Evolutionary conservation across 2,888 invertebrate genomes (phyloP).

Genomic region (Rhopalosiphum nymphaeae): DNA sequence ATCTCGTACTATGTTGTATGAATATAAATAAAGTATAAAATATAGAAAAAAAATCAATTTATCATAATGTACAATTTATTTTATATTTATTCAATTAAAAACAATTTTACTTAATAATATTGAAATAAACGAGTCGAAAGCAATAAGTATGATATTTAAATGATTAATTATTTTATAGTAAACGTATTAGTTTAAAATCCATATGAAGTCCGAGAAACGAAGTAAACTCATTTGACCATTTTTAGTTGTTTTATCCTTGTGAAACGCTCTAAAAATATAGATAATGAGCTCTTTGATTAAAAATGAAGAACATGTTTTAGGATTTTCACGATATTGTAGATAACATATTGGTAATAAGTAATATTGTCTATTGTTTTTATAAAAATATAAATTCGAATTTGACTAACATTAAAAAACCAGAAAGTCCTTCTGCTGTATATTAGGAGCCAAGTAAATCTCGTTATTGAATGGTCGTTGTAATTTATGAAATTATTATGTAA

Average conservation of each 20-base stretch:
- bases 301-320: background rate
- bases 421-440: background rate
- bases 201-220: background rate
- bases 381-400: background rate
- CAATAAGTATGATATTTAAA: background rate
- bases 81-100: background rate
- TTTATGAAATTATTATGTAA: background rate
- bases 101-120: background rate
- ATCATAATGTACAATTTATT: background rate
- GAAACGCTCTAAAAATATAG: background rate
- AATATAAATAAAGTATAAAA: background rate
- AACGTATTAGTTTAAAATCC: background rate
- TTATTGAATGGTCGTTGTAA: background rate
- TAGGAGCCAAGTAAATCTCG: background rate
- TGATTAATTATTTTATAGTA: background rate
- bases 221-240: background rate
- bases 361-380: background rate
- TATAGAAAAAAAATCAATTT: background rate
- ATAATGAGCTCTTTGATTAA: background rate
- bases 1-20: background rate
- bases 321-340: background rate
- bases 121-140: background rate
- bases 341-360: background rate
- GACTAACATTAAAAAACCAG: background rate
- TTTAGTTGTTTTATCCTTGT: background rate